Conservation (phyloP, 2,888 invertebrate species). For the Tryphoninae sp. region DNA sequence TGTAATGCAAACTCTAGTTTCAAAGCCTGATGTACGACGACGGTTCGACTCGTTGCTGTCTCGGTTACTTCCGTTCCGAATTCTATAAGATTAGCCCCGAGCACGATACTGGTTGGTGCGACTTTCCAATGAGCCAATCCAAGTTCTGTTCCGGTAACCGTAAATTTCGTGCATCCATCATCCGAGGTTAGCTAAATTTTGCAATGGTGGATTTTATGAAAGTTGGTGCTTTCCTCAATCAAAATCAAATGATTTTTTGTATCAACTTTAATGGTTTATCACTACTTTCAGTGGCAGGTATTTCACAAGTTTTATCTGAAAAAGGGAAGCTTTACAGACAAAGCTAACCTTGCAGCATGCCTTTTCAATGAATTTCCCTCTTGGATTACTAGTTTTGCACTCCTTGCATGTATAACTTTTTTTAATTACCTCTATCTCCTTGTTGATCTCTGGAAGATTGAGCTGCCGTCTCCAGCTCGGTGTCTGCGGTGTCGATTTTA, state of each 20-base stretch:
- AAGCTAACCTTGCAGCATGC: too few species aligned
- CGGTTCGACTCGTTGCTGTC: conserved; percentile 84
- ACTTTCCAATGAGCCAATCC: conserved; percentile 78
- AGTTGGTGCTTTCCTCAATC: too few species aligned
- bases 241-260: too few species aligned
- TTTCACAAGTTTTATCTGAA: too few species aligned
- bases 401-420: too few species aligned
- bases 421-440: conserved; percentile 72
- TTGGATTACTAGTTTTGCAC: too few species aligned
- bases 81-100: conserved; percentile 83
- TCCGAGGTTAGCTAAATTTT: conserved; percentile 61
- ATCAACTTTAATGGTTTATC: too few species aligned
- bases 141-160: conserved; percentile 76
- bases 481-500: conserved; percentile 79
- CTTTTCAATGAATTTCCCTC: too few species aligned
- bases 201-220: not conserved
- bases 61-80: conserved; percentile 86
- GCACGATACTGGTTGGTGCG: conserved; percentile 76
- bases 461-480: conserved; percentile 77
- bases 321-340: too few species aligned
- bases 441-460: conserved; percentile 77
- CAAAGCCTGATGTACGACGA: conserved; percentile 84
- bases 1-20: conserved; percentile 84
- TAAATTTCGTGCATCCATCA: conserved; percentile 79
- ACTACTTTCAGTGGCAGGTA: too few species aligned